These are phyloP conservation scores for Atractosteus spatula DNA, from an alignment of 2,113 vertebrate species.

Conservation along the genomic window DNA sequence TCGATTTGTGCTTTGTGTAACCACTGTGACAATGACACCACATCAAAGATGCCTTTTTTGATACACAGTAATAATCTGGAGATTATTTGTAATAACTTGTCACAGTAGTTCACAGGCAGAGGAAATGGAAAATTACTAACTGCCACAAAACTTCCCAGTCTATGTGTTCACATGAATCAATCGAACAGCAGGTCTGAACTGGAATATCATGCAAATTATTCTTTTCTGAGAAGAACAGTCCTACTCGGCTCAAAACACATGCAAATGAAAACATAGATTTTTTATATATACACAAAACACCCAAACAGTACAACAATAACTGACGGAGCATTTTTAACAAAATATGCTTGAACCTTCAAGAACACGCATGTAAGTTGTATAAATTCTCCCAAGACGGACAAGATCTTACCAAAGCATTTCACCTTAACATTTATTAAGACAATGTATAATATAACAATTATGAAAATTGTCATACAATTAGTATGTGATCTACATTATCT, in stretches of 20 bases:
- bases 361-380: neutral
- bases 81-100: constrained; percentile 1
- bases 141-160: neutral
- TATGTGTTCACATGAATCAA: neutral
- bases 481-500: no score
- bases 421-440: constrained; percentile 6
- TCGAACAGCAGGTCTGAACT: neutral
- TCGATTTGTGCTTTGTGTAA: neutral
- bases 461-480: no score
- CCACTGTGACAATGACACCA: neutral
- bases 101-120: constrained; percentile 6
- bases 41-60: neutral
- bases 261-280: no score
- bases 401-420: constrained; percentile 22
- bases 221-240: neutral
- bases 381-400: constrained; percentile 22
- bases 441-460: no score
- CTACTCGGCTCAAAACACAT: no score
- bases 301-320: no score
- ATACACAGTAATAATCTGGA: neutral
- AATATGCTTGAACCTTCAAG: no score
- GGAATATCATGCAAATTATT: neutral
- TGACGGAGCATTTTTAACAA: no score
- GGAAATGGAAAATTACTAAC: constrained; percentile 13
- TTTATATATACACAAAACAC: no score